Conservation (phyloP, 2,888 invertebrate genomes). For the Macrosiphum euphorbiae region DNA sequence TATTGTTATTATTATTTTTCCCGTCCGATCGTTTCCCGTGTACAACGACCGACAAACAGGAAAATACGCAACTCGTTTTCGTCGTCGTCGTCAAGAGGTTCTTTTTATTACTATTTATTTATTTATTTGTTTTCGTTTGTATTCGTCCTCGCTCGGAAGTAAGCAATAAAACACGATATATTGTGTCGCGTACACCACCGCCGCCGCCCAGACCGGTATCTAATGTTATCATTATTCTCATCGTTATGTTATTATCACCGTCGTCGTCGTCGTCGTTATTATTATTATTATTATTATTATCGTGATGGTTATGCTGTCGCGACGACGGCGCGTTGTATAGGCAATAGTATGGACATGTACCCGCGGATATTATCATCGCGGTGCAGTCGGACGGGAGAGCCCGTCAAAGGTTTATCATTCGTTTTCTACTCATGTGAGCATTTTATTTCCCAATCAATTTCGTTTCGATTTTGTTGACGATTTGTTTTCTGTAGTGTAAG, state of each 20-base stretch:
- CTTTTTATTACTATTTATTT: neutral
- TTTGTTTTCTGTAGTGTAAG: neutral
- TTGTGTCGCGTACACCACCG: neutral
- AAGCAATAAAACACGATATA: neutral
- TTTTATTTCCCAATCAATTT: neutral
- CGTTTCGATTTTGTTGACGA: neutral
- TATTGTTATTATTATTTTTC: conserved; percentile 12
- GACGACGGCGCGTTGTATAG: conserved; percentile 45
- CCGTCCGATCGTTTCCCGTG: conserved; percentile 2
- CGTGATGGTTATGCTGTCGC: neutral
- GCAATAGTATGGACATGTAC: conserved; percentile 25
- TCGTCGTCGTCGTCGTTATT: neutral
- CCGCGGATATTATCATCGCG: neutral
- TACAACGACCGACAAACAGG: neutral
- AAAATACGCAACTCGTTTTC: conserved; percentile 29
- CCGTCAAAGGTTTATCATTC: neutral
- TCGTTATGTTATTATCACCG: neutral
- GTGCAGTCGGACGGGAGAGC: too few species aligned
- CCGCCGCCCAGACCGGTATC: neutral
- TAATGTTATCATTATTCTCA: neutral
- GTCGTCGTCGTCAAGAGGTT: neutral
- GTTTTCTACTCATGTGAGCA: neutral
- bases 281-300: neutral
- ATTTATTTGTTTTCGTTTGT: conserved; percentile 2
- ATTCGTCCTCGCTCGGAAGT: neutral